These are phyloP conservation scores for Macrosiphum euphorbiae DNA, from an alignment of 2,888 invertebrate genomes.

Conservation along the genomic window DNA sequence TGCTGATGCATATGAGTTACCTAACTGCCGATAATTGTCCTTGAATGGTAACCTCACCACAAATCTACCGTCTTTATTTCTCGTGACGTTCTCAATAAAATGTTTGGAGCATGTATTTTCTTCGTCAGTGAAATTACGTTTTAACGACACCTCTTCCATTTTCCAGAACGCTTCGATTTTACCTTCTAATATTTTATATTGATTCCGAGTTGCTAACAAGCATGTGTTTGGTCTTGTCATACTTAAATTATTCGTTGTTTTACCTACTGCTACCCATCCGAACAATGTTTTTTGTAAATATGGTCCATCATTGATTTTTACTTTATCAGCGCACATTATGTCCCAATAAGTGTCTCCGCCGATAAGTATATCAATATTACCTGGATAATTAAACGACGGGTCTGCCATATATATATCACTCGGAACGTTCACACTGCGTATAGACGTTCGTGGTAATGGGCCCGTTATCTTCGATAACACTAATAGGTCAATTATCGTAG, in stretches of 20 bases:
- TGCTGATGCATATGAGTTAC: too few species aligned
- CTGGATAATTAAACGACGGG: not conserved
- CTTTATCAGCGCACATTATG: too few species aligned
- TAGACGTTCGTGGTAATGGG: not conserved
- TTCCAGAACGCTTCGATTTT: conserved; percentile 4
- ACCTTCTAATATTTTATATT: not conserved
- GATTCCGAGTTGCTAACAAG: not conserved
- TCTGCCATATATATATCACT: not conserved
- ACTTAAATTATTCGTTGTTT: not conserved
- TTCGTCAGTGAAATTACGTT: too few species aligned
- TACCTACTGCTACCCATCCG: conserved; percentile 2
- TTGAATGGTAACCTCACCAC: too few species aligned
- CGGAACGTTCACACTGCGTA: not conserved
- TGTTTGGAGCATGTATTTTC: too few species aligned
- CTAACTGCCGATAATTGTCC: too few species aligned
- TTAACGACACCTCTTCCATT: not conserved
- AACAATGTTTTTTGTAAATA: not conserved
- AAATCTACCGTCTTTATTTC: too few species aligned
- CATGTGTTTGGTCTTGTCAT: not conserved
- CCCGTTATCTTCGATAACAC: too few species aligned
- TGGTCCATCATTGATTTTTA: too few species aligned
- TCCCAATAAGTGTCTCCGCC: too few species aligned
- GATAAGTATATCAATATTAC: too few species aligned
- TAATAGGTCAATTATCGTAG: not conserved
- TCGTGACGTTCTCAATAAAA: too few species aligned